Percentiles rank a stretch among this genome's conserved stretches.
phyloP scores from a whole-genome alignment of 2,888 invertebrate species.

The Tanypteryx hageni region DNA sequence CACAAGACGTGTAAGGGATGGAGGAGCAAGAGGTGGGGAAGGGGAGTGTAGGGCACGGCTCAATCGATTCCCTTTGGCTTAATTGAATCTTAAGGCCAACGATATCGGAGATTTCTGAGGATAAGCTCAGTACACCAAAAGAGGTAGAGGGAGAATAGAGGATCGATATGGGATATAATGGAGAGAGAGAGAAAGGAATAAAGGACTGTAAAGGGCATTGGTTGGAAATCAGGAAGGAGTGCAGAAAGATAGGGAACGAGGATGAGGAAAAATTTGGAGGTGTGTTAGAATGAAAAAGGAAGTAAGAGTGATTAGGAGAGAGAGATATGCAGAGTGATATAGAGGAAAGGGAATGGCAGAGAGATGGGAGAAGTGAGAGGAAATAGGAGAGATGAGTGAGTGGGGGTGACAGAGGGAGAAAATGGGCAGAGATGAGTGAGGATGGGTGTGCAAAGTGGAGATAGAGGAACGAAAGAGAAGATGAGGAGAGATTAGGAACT shows the following conservation, averaged over 20 bases:
- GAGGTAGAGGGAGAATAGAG: not conserved
- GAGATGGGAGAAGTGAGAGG: not conserved
- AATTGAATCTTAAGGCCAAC: slow-evolving; percentile 61
- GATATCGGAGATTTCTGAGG: slow-evolving; percentile 55
- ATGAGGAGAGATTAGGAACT: too few species aligned
- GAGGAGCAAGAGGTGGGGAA: not conserved
- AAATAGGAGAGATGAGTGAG: not conserved
- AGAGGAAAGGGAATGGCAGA: not conserved
- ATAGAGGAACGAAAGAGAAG: not conserved
- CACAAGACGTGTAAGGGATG: not conserved
- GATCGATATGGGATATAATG: not conserved
- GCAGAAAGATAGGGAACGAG: not conserved
- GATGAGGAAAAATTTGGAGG: not conserved
- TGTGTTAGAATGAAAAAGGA: not conserved
- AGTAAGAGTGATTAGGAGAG: too few species aligned
- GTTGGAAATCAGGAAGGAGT: too few species aligned
- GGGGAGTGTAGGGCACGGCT: slow-evolving; percentile 5
- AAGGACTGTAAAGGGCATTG: too few species aligned
- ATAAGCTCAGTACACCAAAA: slow-evolving; percentile 43
- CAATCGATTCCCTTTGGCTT: slow-evolving; percentile 51
- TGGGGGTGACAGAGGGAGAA: not conserved
- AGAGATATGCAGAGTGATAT: not conserved
- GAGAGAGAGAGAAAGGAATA: not conserved
- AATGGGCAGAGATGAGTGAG: too few species aligned
- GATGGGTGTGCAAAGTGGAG: too few species aligned